Conservation (phyloP, 2,113 vertebrate species). For the Apodemus sylvaticus region DNA sequence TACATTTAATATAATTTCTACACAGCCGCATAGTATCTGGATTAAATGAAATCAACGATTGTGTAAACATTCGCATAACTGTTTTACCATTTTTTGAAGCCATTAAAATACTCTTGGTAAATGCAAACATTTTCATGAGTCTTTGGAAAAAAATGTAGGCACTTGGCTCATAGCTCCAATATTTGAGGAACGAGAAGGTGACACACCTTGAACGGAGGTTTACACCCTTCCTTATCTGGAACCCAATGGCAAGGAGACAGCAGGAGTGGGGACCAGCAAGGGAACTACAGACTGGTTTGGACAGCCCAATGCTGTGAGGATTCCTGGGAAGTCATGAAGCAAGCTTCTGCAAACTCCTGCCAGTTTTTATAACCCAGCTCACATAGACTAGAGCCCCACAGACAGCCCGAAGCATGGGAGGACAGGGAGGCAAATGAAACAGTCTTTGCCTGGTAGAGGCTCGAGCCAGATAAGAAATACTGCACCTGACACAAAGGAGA, state of each 20-base stretch:
- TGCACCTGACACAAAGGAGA: neutral
- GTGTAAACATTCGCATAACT: constrained; percentile 21
- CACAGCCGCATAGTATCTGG: neutral
- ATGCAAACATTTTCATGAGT: neutral
- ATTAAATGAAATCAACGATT: neutral
- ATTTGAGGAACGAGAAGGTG: neutral
- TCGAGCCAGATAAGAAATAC: neutral
- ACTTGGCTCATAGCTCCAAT: neutral
- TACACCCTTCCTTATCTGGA: neutral
- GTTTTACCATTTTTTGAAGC: neutral
- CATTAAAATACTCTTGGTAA: neutral
- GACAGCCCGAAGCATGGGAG: neutral
- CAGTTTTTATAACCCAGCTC: neutral
- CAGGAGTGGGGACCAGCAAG: neutral
- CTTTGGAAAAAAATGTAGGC: neutral
- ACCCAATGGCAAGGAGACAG: neutral
- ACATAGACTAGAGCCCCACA: neutral
- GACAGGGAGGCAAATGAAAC: neutral
- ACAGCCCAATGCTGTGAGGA: neutral
- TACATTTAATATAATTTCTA: neutral
- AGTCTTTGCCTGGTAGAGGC: neutral
- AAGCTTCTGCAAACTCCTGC: neutral
- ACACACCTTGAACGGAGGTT: neutral
- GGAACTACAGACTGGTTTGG: neutral
- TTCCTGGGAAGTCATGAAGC: neutral